A percentile compares a stretch with the other conserved stretches of the same genome.
Conservation (phyloP, 2,113 vertebrate genomes). For the Psittacus erithacus region DNA sequence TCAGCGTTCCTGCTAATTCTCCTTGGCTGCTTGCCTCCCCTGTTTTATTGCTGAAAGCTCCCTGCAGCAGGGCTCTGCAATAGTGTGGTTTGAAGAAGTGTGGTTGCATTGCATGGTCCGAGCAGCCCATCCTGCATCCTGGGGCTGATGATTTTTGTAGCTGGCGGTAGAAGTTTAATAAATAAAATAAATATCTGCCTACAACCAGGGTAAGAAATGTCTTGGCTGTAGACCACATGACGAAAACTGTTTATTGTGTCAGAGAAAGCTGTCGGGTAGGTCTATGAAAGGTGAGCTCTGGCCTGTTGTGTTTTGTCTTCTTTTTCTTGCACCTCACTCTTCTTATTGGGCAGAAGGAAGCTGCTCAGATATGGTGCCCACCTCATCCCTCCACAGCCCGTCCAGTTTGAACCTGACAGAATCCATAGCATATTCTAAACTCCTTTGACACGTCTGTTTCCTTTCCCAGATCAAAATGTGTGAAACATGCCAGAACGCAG, state of each 20-base stretch:
- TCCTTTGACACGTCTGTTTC: neutral
- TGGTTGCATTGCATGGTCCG: neutral
- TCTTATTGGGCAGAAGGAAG: neutral
- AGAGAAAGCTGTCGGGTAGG: neutral
- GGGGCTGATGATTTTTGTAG: neutral
- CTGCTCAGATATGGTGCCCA: neutral
- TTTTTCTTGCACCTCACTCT: fast-evolving
- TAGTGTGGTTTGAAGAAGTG: neutral
- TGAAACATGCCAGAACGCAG: constrained; percentile 87
- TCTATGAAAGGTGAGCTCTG: neutral
- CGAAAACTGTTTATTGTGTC: neutral
- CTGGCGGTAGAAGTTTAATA: neutral
- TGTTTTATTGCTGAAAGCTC: neutral
- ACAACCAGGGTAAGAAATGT: neutral
- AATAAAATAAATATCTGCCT: neutral
- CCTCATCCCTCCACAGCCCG: neutral
- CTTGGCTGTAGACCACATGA: neutral
- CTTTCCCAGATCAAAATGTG: constrained; percentile 87
- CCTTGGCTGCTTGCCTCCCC: neutral
- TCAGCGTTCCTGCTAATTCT: neutral
- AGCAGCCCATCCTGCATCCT: neutral
- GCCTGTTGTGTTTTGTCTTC: neutral
- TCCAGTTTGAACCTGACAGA: neutral
- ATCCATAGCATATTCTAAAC: fast-evolving
- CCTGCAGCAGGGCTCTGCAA: neutral